These are phyloP conservation scores for Calephelis nemesis DNA, from an alignment of 1,140 invertebrate species.

Conservation along the genomic window DNA sequence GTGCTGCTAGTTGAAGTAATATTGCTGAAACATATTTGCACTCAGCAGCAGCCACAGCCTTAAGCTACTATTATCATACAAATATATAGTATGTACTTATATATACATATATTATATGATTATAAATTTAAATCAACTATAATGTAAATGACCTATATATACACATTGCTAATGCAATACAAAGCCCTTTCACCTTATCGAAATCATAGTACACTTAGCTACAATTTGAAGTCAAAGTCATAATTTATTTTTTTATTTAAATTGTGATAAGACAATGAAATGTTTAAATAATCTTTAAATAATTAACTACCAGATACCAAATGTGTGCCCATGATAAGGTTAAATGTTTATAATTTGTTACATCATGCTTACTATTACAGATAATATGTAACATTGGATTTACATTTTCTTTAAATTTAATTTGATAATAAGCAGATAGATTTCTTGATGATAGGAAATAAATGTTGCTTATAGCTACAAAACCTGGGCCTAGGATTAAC, in stretches of 20 bases:
- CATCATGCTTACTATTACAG: not conserved
- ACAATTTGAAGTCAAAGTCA: not conserved
- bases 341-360: not conserved
- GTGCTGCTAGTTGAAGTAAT: too few species aligned
- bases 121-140: too few species aligned
- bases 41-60: too few species aligned
- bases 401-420: not conserved
- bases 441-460: too few species aligned
- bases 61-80: too few species aligned
- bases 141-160: not conserved
- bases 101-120: too few species aligned
- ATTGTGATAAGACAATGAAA: slow-evolving; percentile 17
- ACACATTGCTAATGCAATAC: not conserved
- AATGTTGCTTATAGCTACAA: too few species aligned
- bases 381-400: not conserved
- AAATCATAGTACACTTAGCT: not conserved
- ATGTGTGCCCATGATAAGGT: not conserved
- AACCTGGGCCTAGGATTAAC: too few species aligned
- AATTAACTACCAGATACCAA: slow-evolving; percentile 22
- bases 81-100: too few species aligned
- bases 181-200: slow-evolving; percentile 1
- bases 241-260: not conserved
- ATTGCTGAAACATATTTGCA: too few species aligned
- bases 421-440: not conserved
- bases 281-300: slow-evolving; percentile 23